Conservation (phyloP, 2,888 invertebrate genomes). For the Drosophila conformis region DNA sequence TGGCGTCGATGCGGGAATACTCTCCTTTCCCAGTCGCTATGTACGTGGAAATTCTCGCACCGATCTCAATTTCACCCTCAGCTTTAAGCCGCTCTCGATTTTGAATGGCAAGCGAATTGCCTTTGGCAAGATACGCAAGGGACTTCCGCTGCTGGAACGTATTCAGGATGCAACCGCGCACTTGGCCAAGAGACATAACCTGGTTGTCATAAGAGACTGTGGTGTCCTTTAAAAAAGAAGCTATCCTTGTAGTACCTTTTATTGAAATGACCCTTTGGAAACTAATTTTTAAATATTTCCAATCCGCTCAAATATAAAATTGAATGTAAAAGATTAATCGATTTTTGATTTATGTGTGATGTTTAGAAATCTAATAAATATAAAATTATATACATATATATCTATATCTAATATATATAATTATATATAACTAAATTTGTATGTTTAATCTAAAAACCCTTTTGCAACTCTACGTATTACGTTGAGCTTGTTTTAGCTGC, state of each 20-base stretch:
- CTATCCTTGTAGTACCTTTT: not conserved
- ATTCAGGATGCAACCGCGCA: slow-evolving; percentile 73
- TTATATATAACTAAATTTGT: no score
- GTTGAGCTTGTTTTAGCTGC: not conserved
- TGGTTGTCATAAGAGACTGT: slow-evolving; percentile 71
- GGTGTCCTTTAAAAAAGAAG: slow-evolving; percentile 63
- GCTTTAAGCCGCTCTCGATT: slow-evolving; percentile 81
- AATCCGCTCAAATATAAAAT: slow-evolving; percentile 27
- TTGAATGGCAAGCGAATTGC: slow-evolving; percentile 83
- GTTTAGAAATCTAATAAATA: not conserved
- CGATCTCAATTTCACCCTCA: slow-evolving; percentile 79
- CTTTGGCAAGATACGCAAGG: slow-evolving; percentile 81
- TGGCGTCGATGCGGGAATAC: slow-evolving; percentile 75
- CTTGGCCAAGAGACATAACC: slow-evolving; percentile 65
- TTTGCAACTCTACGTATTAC: not conserved
- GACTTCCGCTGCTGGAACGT: slow-evolving; percentile 71
- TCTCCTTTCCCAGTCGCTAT: slow-evolving; percentile 81
- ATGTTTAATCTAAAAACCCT: not conserved
- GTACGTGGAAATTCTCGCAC: slow-evolving; percentile 72
- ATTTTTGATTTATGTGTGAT: not conserved
- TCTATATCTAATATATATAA: no score
- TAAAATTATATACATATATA: no score
- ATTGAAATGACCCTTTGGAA: not conserved
- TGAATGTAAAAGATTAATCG: slow-evolving; percentile 12
- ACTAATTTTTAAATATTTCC: not conserved